Evolutionary conservation across 2,113 vertebrate species (phyloP), one percentile per base, ranked within the genome.

Genomic region (Diglossa brunneiventris): DNA sequence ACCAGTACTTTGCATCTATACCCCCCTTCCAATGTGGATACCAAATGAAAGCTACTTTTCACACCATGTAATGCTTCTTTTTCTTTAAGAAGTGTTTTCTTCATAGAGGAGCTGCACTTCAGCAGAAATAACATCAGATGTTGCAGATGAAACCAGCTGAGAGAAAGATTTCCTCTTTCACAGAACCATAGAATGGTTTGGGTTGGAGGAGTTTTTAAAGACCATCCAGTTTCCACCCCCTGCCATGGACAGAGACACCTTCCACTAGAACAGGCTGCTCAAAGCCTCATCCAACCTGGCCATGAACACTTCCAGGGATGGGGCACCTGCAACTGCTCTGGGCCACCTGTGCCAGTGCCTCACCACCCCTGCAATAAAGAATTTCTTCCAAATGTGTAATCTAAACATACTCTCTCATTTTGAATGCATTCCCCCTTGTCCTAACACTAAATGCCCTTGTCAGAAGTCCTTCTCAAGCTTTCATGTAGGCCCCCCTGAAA

Each of bases 41-140:
- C 21, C 74, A 87, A 90, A 67, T 26, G 33, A 52, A 86, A 80
- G 23, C 8, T 82, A 30, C 12, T 59, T 74, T 55, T 70, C 12
- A 53, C 0, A 2, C 30, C 28, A 19, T 1, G 1, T 64, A 8
- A 46, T 0, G 0, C 18, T 53, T 49, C 7, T 39, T 80, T 46
- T 69, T 62, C 42, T 83, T 80, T 75, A 72, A 83, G 68, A 75
- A 77, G 47, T 7, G 0, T 55, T 69, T 74, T 55, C 44, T 81
- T 78, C 44, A n/a, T 28, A 0, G 1, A 72, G 33, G 17, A 50
- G 7, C 46, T 75, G 21, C 14, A n/a, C 22, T 78, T 87, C 33
- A 2, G 4, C 23, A 84, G 77, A 62, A 89, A 52, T 59, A 46
- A 72, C 30, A 76, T 78, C n/a, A 91, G 31, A 44, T 37, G 7